phyloP scores from a whole-genome alignment of 2,113 vertebrate genomes.

The Micromys minutus region DNA sequence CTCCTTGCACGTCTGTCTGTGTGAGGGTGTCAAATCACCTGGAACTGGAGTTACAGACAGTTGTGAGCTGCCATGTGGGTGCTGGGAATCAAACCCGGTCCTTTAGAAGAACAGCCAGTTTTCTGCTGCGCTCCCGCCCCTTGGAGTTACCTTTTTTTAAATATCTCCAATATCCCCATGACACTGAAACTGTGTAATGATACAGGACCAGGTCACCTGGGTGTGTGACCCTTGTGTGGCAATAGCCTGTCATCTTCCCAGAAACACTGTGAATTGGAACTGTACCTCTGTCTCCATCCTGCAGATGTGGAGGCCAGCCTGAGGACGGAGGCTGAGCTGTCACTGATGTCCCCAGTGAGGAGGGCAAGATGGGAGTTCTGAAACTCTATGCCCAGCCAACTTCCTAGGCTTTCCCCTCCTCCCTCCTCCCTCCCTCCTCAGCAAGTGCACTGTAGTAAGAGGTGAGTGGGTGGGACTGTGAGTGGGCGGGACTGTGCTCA shows the following conservation, averaged over 20 bases:
- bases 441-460: not conserved
- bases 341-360: not conserved
- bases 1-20: not conserved
- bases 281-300: not conserved
- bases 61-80: not conserved
- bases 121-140: not conserved
- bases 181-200: rapidly evolving
- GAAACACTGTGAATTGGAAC: rapidly evolving
- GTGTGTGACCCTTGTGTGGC: not conserved
- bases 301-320: not conserved
- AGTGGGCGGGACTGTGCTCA: not conserved
- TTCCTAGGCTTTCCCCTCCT: not conserved
- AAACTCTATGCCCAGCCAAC: no score
- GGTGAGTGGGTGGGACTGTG: not conserved
- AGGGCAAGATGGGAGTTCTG: not conserved
- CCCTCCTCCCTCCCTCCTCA: not conserved
- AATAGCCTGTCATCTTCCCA: not conserved
- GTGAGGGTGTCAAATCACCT: not conserved
- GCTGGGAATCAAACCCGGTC: not conserved
- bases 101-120: not conserved
- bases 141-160: no score
- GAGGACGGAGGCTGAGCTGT: not conserved
- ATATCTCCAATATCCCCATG: rapidly evolving
- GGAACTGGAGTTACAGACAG: not conserved
- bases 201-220: rapidly evolving